These are phyloP conservation scores for Mionectes macconnelli DNA, from an alignment of 2,113 vertebrate species.

Conservation along the genomic window DNA sequence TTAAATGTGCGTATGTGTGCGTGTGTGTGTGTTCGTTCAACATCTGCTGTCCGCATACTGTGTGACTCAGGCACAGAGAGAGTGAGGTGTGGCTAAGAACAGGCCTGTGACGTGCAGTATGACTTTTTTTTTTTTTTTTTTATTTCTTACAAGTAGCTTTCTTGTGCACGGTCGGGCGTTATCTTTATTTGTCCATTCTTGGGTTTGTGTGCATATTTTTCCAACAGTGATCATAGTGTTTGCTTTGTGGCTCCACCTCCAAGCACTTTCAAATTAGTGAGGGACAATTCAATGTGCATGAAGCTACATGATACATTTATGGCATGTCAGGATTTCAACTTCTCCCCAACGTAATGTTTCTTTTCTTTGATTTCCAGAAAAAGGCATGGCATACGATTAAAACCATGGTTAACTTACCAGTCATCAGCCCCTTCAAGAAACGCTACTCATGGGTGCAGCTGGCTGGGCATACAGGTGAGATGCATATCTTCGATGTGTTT, in stretches of 20 bases:
- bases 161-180: background rate
- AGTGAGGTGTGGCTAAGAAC: background rate
- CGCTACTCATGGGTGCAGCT: conserved; percentile 94
- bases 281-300: background rate
- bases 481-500: background rate
- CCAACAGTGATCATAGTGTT: background rate
- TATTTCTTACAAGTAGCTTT: background rate
- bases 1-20: background rate
- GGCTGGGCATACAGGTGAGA: conserved; percentile 92
- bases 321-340: background rate
- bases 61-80: background rate
- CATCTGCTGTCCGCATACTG: background rate
- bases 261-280: background rate
- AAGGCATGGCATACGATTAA: conserved; percentile 93
- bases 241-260: background rate
- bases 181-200: background rate
- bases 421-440: conserved; percentile 87
- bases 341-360: background rate
- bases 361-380: conserved; percentile 71
- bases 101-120: background rate
- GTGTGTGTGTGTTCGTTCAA: background rate
- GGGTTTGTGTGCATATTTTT: background rate
- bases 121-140: background rate
- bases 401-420: conserved; percentile 90
- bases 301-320: background rate